phyloP scores from a whole-genome alignment of 2,113 vertebrate genomes.

The Eurystomus gularis region DNA sequence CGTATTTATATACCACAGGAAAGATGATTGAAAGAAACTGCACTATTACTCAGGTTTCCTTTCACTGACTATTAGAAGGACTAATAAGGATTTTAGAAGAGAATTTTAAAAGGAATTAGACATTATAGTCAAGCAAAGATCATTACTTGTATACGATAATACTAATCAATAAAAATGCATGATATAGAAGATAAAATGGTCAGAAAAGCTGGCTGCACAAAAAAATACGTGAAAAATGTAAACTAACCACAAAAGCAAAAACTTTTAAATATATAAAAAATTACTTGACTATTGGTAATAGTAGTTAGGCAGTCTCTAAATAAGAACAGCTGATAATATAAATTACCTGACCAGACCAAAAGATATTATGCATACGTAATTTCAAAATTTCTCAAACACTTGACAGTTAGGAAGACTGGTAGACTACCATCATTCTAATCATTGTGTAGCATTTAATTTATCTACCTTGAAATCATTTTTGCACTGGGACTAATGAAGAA shows the following conservation, averaged over 20 bases:
- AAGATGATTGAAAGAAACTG: background rate
- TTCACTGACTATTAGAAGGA: background rate
- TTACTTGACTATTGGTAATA: background rate
- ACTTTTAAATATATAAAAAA: background rate
- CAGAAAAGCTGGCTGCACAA: background rate
- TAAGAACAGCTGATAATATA: background rate
- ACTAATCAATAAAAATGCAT: background rate
- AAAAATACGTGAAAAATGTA: background rate
- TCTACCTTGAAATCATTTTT: background rate
- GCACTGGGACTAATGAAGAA: background rate
- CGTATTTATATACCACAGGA: background rate
- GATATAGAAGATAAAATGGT: background rate
- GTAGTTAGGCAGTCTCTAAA: background rate
- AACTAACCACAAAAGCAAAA: background rate
- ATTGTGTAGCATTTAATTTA: background rate
- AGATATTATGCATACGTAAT: background rate
- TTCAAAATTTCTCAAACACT: background rate
- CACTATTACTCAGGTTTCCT: background rate
- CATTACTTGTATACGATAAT: background rate
- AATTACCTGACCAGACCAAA: background rate
- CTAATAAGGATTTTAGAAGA: background rate
- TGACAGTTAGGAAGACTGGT: background rate
- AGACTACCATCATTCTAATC: background rate
- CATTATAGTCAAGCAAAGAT: background rate
- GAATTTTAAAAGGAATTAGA: background rate